A percentile compares a stretch with the other conserved stretches of the same genome.
These are phyloP conservation scores for Tridacna crocea DNA, from an alignment of 2,888 invertebrate species.

Conservation along the genomic window DNA sequence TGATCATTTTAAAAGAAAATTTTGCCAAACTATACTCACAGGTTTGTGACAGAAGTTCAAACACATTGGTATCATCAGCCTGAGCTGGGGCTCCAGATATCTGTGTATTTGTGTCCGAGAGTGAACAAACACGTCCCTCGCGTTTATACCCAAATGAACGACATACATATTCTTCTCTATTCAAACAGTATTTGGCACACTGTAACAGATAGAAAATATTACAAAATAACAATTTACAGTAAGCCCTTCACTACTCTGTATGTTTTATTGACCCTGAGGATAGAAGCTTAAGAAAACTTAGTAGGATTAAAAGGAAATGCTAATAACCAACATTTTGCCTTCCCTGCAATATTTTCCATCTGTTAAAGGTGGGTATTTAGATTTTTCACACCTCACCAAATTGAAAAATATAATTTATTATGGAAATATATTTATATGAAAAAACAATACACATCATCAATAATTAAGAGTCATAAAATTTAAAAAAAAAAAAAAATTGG, in stretches of 20 bases:
- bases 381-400: too few species aligned
- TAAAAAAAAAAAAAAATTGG: too few species aligned
- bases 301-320: too few species aligned
- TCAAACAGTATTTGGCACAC: conserved; percentile 87
- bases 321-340: too few species aligned
- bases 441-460: too few species aligned
- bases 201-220: conserved; percentile 72
- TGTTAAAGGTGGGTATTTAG: too few species aligned
- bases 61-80: conserved; percentile 68
- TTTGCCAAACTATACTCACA: conserved; percentile 83
- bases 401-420: too few species aligned
- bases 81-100: conserved; percentile 23
- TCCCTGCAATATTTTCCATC: too few species aligned
- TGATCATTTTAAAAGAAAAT: too few species aligned
- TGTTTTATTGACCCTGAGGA: not conserved
- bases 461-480: too few species aligned
- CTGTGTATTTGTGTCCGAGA: conserved; percentile 86
- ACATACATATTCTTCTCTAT: conserved; percentile 86
- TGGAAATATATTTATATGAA: too few species aligned
- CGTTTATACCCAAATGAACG: conserved; percentile 87
- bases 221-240: not conserved
- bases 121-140: conserved; percentile 86
- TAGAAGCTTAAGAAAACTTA: too few species aligned
- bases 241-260: not conserved
- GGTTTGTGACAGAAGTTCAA: conserved; percentile 86